phyloP scores from a whole-genome alignment of 2,797 vertebrate species.

The Ptychobarbus kaznakovi region DNA sequence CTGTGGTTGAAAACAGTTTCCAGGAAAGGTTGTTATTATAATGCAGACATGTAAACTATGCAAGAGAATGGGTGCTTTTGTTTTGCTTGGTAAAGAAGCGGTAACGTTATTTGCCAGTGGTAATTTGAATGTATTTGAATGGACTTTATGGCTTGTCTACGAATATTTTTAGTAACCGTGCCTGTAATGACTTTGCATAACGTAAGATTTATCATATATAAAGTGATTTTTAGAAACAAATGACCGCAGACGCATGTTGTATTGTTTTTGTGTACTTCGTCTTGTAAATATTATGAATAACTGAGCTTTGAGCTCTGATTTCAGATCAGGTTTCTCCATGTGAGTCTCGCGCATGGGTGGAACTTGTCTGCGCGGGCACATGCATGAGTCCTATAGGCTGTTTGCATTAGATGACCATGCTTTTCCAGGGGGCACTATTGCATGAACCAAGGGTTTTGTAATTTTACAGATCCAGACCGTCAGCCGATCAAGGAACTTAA shows the following conservation, averaged over 20 bases:
- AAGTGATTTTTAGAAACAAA: neutral
- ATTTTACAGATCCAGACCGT: neutral
- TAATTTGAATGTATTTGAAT: constrained; percentile 24
- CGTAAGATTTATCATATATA: neutral
- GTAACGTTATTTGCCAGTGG: neutral
- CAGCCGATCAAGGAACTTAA: neutral
- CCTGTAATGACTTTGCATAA: neutral
- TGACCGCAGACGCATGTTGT: neutral
- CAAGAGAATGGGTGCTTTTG: neutral
- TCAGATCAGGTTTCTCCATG: neutral
- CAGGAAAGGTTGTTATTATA: neutral
- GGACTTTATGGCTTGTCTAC: neutral
- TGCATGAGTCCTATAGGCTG: constrained; percentile 27
- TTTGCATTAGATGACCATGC: constrained; percentile 10
- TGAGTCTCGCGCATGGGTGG: constrained; percentile 30
- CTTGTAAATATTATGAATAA: neutral
- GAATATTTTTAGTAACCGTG: constrained; percentile 3
- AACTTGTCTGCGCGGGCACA: constrained; percentile 45
- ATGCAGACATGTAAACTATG: neutral
- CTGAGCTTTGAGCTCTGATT: neutral
- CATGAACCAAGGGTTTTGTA: neutral
- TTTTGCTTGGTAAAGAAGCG: neutral
- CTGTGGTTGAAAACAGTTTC: neutral
- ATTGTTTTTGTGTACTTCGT: neutral
- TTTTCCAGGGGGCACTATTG: constrained; percentile 38